Base-by-base conservation (phyloP, 2,888 invertebrate genomes). In the Philaethria dido region DNA sequence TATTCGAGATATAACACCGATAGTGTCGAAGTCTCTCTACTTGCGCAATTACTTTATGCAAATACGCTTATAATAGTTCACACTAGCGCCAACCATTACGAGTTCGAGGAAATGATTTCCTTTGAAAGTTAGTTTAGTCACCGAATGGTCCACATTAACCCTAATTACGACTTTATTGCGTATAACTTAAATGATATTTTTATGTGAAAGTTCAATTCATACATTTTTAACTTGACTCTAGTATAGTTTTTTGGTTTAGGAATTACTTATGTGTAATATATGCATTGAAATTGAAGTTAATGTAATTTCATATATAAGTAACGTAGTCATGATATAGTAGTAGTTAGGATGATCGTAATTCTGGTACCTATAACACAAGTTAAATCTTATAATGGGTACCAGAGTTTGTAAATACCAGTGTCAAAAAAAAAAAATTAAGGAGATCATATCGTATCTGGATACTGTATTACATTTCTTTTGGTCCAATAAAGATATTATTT, bases 81-180 rank as follows among this genome's bases (percentile, higher is more conserved):
- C 33, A 66, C 61, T 64, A 62, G 48, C 57, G 59, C 64, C 52
- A 50, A 65, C 68, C 52, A 68, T 73, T 73, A 70, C 61, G 69
- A 69, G 67, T 74, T 74, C 66, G 68, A 70, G 71, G 68, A 71
- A 73, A 73, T 67, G 68, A 68, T 73, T 72, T 69, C 66, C 73
- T 70, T 70, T 65, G 54, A 73, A 72, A 72, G 69, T n/a, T n/a
- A n/a, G n/a, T n/a, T n/a, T 68, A 69, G 69, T 66, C 45, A 55
- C 64, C 48, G 66, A 48, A 60, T 60, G 16, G 45, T 45, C 33
- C 0, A 52, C 20, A 33, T 47, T 66, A 60, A 55, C 62, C 44
- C 3, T 16, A 69, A 69, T 62, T 48, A 61, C n/a, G 36, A 62
- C 47, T 55, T 55, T 50, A 42, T 62, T 5, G 9, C 18, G 25